Conservation (phyloP, 2,888 invertebrate species). For the Melanophora roralis region DNA sequence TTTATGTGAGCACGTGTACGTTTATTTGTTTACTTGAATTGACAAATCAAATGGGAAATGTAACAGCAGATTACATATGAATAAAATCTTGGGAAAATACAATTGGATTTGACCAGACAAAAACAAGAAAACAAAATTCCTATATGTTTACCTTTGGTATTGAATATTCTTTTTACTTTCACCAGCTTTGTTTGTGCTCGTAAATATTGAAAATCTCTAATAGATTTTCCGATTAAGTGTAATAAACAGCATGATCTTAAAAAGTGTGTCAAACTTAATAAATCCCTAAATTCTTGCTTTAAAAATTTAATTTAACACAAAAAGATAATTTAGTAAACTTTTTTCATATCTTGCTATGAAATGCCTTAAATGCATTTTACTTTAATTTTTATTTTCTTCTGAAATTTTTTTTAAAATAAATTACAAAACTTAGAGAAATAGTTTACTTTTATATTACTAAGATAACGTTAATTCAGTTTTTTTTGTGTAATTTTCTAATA, state of each 20-base stretch:
- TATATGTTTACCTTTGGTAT: constrained; percentile 21
- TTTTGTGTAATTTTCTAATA: background rate
- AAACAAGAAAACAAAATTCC: constrained; percentile 8
- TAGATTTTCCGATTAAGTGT: constrained; percentile 20
- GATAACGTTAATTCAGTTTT: constrained; percentile 47
- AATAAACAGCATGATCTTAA: constrained; percentile 23
- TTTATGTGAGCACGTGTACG: background rate
- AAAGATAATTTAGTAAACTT: background rate
- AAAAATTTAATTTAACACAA: background rate
- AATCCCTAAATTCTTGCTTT: constrained; percentile 12
- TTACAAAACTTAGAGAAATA: constrained; percentile 19
- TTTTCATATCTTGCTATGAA: background rate
- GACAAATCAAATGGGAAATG: constrained; percentile 41
- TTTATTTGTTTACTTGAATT: constrained; percentile 1
- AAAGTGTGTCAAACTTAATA: constrained; percentile 32
- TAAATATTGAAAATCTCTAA: background rate
- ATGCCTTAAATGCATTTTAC: constrained; percentile 6
- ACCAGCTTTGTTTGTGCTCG: background rate
- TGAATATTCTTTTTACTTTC: background rate
- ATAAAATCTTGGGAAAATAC: constrained; percentile 17
- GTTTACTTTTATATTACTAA: constrained; percentile 32
- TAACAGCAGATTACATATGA: constrained; percentile 29
- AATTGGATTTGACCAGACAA: constrained; percentile 15
- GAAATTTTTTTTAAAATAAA: constrained; percentile 36
- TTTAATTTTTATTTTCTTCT: background rate